Evolutionary conservation across 2,888 invertebrate species (phyloP), one percentile per base, ranked within the genome.

Genomic region (Chalcosyrphus nemorum): DNA sequence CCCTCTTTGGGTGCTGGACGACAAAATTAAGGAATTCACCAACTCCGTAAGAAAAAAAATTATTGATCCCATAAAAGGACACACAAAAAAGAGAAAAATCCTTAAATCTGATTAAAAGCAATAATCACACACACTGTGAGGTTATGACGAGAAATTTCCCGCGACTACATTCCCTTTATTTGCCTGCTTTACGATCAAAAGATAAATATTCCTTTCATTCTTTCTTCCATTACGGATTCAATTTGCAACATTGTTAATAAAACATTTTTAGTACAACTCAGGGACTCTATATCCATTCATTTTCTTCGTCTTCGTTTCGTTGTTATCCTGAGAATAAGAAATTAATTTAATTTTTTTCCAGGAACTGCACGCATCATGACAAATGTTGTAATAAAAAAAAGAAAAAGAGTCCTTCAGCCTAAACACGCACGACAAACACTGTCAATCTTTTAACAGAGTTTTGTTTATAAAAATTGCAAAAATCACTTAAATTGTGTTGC

Each of bases 171-270:
- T 47, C 24, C 50, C n/a, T 13, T 50, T 47, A n/a, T 24, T n/a
- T 47, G n/a, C n/a, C n/a, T n/a, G 3, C 24, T n/a, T 35, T 4
- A 2, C 59, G 19, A 13, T 4, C 1, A 24, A 11, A 24, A 29
- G 29, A 17, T 1, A 45, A 11, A 32, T n/a, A n/a, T 35, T 29
- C 21, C 13, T 24, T 47, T 24, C 66, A 59, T 81, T 47, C 57
- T 21, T 29, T 15, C 13, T 24, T 47, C 32, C 66, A 65, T 81
- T 47, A 65, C 35, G 70, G 15, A 76, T 70, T 76, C 81, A 76
- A 76, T 76, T 81, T 80, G 65, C 52, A 66, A 13, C 24, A 80
- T 43, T 61, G 59, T 80, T 61, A 80, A 80, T 72, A 80, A 80
- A 80, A 80, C 59, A 80, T 80, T 72, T 66, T 72, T 66, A 72